phyloP scores from a whole-genome alignment of 1,140 invertebrate genomes.

The Euwallacea similis region DNA sequence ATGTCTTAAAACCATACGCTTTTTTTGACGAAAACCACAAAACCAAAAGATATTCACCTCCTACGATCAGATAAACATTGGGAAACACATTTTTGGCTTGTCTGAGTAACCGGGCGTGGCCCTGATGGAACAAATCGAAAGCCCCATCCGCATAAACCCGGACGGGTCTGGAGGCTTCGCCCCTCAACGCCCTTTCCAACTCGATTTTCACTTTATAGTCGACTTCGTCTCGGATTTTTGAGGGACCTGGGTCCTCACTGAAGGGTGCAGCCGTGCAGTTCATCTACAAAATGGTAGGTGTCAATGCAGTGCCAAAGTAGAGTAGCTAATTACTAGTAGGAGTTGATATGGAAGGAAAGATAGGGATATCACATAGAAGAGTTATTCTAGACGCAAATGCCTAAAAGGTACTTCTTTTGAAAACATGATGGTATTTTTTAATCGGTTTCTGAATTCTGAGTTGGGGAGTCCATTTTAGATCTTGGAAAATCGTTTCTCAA shows the following conservation, averaged over 20 bases:
- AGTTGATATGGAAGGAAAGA: too few relatives aligned
- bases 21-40: too few relatives aligned
- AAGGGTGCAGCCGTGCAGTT: conserved; percentile 84
- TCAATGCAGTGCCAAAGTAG: background rate
- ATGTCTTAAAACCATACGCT: too few relatives aligned
- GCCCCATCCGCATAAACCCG: conserved; percentile 97
- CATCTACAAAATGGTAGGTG: conserved; percentile 58
- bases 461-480: too few relatives aligned
- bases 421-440: too few relatives aligned
- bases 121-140: conserved; percentile 96
- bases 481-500: too few relatives aligned
- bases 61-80: conserved; percentile 97
- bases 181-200: conserved; percentile 77
- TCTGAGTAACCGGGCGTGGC: conserved; percentile 95
- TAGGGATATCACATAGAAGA: too few relatives aligned
- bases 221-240: conserved; percentile 72
- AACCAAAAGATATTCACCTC: conserved; percentile 67
- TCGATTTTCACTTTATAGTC: conserved; percentile 86
- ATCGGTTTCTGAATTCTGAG: too few relatives aligned
- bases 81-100: conserved; percentile 98
- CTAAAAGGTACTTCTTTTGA: too few relatives aligned
- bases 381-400: too few relatives aligned
- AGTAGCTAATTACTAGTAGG: too few relatives aligned
- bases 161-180: conserved; percentile 75
- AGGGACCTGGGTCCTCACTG: conserved; percentile 80